Evolutionary conservation across 1,140 invertebrate species (phyloP), one percentile per base, ranked within the genome.

Genomic region (Melipona quadrifasciata): DNA sequence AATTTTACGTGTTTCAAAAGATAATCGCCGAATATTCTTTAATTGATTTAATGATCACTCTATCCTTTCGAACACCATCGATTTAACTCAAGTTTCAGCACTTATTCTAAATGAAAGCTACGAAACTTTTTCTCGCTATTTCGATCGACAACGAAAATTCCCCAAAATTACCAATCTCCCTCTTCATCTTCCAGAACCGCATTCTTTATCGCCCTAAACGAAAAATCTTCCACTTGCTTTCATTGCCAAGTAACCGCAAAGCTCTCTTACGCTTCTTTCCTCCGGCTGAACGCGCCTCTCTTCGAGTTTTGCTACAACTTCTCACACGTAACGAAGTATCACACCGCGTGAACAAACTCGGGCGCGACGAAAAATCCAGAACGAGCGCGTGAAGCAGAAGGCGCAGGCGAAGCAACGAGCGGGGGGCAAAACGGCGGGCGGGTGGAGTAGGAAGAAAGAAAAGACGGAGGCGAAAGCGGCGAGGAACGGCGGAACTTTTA

Each of bases 401-500:
- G 0, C 8, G 39, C 34, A 31, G 17, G 27, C n/a, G n/a, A n/a
- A n/a, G n/a, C n/a, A n/a, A n/a, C n/a, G n/a, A n/a, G n/a, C n/a
- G n/a, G n/a, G n/a, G n/a, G n/a, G n/a, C n/a, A n/a, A n/a, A n/a
- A 31, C 31, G 68, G 39, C 10, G 16, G 27, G 57, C 16, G 16
- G n/a, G 17, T 2, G 17, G 27, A 47, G 8, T 51, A 70, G 47
- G 80, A 75, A 47, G 53, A 19, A 78, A 24, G 61, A 17, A 34
- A 21, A 47, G 39, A 47, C 8, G 51, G 19, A n/a, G 11, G 24
- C 72, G 55, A 75, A 84, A 79, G 53, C 67, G 51, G 47, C 39
- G 67, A 72, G 47, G 67, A 58, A 77, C 86, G 82, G 47, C 31
- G 51, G 80, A 89, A 89, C 79, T 89, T 89, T 89, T 89, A 89